Evolutionary conservation across 2,113 vertebrate genomes (phyloP).

Genomic region (Malurus melanocephalus): DNA sequence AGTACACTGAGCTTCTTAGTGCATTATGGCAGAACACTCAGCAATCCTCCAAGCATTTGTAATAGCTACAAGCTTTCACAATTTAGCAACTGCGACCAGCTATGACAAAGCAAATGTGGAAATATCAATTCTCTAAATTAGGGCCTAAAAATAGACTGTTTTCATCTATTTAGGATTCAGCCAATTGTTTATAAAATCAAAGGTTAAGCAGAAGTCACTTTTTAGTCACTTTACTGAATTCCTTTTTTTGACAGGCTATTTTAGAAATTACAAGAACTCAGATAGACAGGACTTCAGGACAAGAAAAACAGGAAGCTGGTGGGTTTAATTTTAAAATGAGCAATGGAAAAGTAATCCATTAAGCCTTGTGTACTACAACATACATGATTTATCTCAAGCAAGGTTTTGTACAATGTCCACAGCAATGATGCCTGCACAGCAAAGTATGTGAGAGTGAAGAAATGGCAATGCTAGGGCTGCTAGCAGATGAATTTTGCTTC

Average conservation of each 20-base stretch:
- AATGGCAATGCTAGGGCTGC: neutral
- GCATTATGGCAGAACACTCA: constrained; percentile 5
- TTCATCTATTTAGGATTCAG: constrained; percentile 20
- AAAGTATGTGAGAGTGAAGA: neutral
- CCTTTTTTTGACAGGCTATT: constrained; percentile 32
- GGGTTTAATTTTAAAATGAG: constrained; percentile 52
- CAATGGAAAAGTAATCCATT: constrained; percentile 55
- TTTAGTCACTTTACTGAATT: constrained; percentile 20
- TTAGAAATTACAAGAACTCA: neutral
- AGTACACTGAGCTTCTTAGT: constrained; percentile 9
- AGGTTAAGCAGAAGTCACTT: constrained; percentile 47
- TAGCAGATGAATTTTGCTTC: neutral
- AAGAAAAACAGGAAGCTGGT: constrained; percentile 48
- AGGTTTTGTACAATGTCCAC: neutral
- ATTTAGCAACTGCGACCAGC: constrained; percentile 25
- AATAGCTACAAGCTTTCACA: constrained; percentile 12
- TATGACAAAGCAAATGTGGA: constrained; percentile 45
- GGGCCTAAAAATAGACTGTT: constrained; percentile 44
- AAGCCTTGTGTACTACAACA: constrained; percentile 24
- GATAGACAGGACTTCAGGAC: constrained; percentile 1
- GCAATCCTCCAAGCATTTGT: constrained; percentile 14
- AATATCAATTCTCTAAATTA: constrained; percentile 53
- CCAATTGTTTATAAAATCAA: constrained; percentile 45
- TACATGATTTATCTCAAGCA: constrained; percentile 13
- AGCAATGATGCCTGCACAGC: neutral